Evolutionary conservation across 2,888 invertebrate species (phyloP).

Genomic region (Crepidodera aurea): DNA sequence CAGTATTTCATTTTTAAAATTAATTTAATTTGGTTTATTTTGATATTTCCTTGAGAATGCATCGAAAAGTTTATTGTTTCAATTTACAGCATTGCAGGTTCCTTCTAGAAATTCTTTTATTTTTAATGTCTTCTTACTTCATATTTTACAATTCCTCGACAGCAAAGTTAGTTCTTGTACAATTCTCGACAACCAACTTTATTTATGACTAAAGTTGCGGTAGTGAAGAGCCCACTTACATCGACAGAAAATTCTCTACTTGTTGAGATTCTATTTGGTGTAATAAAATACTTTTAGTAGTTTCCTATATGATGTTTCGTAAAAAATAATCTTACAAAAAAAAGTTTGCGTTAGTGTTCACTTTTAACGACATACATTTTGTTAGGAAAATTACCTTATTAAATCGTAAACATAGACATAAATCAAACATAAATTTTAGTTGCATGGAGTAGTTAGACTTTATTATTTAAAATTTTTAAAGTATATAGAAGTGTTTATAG

Average conservation of each 20-base stretch:
- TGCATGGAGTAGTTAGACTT: too few relatives aligned
- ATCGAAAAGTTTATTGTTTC: background rate
- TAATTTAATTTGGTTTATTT: too few relatives aligned
- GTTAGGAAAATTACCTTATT: background rate
- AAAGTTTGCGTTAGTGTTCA: background rate
- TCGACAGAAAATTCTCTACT: slow-evolving; percentile 22
- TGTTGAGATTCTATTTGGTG: slow-evolving; percentile 16
- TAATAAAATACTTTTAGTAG: slow-evolving; percentile 14
- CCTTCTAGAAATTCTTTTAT: background rate
- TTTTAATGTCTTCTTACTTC: slow-evolving; percentile 1
- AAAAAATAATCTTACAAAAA: slow-evolving; percentile 12
- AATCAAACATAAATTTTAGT: background rate
- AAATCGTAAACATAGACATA: background rate
- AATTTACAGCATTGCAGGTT: background rate
- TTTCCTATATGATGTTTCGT: slow-evolving; percentile 11
- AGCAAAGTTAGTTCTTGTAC: slow-evolving; percentile 10
- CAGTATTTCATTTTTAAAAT: too few relatives aligned
- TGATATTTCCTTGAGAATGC: too few relatives aligned
- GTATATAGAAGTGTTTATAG: too few relatives aligned
- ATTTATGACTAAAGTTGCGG: slow-evolving; percentile 23
- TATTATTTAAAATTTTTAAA: too few relatives aligned
- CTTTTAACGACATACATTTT: background rate
- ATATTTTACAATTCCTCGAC: slow-evolving; percentile 11
- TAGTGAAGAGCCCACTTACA: slow-evolving; percentile 21
- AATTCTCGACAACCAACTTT: slow-evolving; percentile 16